Percentiles rank a stretch among this genome's conserved stretches.
These are phyloP conservation scores for human DNA, from an alignment of 2,113 vertebrate species.

Conservation along the genomic window DNA sequence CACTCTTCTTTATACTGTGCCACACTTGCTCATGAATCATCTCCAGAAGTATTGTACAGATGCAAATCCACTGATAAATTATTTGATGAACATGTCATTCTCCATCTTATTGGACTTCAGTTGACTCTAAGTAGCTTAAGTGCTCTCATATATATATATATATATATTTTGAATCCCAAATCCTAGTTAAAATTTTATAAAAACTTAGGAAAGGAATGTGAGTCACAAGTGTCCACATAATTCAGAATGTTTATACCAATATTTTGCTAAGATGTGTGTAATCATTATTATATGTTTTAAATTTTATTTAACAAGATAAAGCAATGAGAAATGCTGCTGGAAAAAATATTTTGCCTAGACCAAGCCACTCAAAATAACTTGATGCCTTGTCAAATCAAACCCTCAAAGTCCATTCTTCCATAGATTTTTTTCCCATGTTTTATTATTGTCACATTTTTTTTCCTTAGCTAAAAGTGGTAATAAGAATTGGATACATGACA, in stretches of 20 bases:
- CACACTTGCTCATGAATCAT: background rate
- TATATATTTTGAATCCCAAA: constrained; percentile 35
- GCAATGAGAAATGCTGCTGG: constrained; percentile 41
- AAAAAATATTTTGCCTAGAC: constrained; percentile 49
- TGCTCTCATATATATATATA: background rate
- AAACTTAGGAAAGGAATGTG: constrained; percentile 34
- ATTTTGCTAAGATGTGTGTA: constrained; percentile 54
- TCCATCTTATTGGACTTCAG: background rate
- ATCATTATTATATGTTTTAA: constrained; percentile 55
- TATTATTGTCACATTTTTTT: background rate
- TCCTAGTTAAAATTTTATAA: constrained; percentile 45
- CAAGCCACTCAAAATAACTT: constrained; percentile 53
- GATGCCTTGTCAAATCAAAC: constrained; percentile 37
- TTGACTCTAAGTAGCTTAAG: constrained; percentile 31
- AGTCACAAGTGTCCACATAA: constrained; percentile 52
- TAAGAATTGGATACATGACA: background rate
- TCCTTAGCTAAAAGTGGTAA: background rate
- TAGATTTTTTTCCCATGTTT: background rate
- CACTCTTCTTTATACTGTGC: background rate
- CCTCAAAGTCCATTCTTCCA: background rate
- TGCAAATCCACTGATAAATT: background rate
- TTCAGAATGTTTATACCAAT: constrained; percentile 43
- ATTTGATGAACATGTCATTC: constrained; percentile 15
- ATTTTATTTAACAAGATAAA: constrained; percentile 62
- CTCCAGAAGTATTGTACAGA: background rate